Conservation (phyloP, 2,888 invertebrate genomes). For the Lasioglossum zephyrum region DNA sequence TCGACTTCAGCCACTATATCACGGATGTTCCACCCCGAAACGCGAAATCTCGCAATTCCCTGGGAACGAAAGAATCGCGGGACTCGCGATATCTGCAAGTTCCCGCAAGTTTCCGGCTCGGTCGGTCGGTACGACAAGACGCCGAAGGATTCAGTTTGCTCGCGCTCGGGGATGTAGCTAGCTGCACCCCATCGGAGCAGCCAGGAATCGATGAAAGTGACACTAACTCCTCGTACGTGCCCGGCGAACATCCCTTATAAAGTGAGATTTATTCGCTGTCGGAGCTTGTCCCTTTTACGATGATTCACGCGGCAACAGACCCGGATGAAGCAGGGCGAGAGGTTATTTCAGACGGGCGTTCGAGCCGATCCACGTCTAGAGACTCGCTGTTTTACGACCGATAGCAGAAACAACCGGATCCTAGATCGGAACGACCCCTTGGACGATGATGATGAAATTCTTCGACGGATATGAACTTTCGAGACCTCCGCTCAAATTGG, state of each 20-base stretch:
- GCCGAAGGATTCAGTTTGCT: slow-evolving; percentile 35
- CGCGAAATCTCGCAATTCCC: neutral
- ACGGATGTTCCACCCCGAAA: neutral
- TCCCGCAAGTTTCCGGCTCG: slow-evolving; percentile 1
- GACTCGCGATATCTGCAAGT: neutral
- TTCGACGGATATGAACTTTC: neutral
- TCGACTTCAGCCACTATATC: neutral
- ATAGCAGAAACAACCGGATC: neutral
- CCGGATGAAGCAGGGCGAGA: neutral
- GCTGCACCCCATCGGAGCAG: neutral
- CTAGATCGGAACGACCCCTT: neutral
- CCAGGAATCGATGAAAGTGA: slow-evolving; percentile 57
- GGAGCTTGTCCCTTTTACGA: slow-evolving; percentile 36
- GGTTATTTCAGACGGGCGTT: slow-evolving; percentile 18
- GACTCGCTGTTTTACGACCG: neutral
- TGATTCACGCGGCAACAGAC: slow-evolving; percentile 33
- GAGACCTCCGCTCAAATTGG: neutral
- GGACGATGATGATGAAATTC: neutral
- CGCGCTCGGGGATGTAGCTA: slow-evolving; percentile 18
- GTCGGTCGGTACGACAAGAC: neutral
- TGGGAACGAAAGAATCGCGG: neutral
- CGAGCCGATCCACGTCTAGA: neutral
- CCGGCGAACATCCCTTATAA: slow-evolving; percentile 45
- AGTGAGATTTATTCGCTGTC: slow-evolving; percentile 55
- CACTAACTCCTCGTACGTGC: slow-evolving; percentile 63